Evolutionary conservation across 2,113 vertebrate species (phyloP), one percentile per base, ranked within the genome.

Genomic region (Delphinapterus leucas): DNA sequence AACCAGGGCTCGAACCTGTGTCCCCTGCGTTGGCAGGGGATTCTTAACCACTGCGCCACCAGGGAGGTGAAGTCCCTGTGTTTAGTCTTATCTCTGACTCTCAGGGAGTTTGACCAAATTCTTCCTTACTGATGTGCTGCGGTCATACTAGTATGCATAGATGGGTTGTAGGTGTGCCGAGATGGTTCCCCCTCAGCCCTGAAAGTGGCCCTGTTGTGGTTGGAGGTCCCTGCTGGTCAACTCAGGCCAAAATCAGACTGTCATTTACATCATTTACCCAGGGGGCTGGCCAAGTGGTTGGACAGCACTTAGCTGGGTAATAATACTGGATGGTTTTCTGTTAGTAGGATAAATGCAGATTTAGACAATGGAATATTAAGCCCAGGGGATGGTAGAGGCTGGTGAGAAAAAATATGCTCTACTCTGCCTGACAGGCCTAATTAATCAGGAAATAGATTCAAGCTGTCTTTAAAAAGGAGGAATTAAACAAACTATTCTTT

Each of bases 321-420:
- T 58, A 82, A 61, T 49, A 68, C 14, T 58, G 81, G 70, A 33
- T 85, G 93, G 5, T 36, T 95, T 97, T 87, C 49, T 28, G 10
- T 93, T 71, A 68, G 71, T 31, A 70, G 58, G n/a, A 41, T 67
- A 84, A 85, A 49, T 83, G 55, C 31, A 44, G 38, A 89, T 83
- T 88, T 73, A 68, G 65, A 93, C 70, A 84, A 11, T 86, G 47
- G 63, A 88, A 13, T 93, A 63, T 41, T 83, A 93, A 94, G 67
- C 20, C 8, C 10, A 74, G 63, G 31, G 47, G 88, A 8, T 92
- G n/a, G 11, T 89, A 73, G 23, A 58, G 70, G 47, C 93, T 68
- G 41, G 9, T 68, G 60, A 28, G 65, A 70, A 67, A 67, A 44
- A 60, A 67, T 86, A 36, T 79, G 47, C 25, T 49, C 0, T 67